Percentiles rank a stretch among this genome's conserved stretches.
These are phyloP conservation scores for Diachrysia chrysitis DNA, from an alignment of 2,888 invertebrate species.

Conservation along the genomic window DNA sequence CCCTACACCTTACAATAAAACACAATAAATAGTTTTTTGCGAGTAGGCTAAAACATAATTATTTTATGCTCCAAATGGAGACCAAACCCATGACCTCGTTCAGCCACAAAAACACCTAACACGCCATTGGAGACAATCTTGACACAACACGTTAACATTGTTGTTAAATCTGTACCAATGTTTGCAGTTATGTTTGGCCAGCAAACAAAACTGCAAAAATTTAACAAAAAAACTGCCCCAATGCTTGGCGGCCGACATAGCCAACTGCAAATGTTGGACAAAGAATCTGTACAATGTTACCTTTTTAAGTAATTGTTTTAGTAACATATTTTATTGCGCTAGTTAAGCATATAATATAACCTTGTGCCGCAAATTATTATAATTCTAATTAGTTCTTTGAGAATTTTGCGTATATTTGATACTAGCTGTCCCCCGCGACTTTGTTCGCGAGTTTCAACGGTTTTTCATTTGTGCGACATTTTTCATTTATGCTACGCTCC, in stretches of 20 bases:
- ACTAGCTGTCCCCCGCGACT: too few relatives aligned
- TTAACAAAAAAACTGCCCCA: background rate
- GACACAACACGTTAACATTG: background rate
- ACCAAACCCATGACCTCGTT: constrained; percentile 2
- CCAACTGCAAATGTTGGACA: background rate
- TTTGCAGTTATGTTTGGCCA: too few relatives aligned
- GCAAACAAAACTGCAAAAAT: background rate
- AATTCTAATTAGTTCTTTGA: constrained; percentile 27
- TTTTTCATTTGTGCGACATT: too few relatives aligned
- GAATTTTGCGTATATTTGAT: constrained; percentile 14
- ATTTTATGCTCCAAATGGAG: background rate
- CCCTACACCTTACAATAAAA: background rate
- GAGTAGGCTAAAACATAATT: background rate
- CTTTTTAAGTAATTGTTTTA: constrained; percentile 11
- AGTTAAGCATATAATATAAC: constrained; percentile 17
- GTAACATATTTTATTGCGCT: constrained; percentile 22
- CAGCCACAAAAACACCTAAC: background rate
- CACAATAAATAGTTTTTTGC: background rate
- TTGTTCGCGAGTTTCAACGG: too few relatives aligned
- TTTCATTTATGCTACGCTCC: too few relatives aligned
- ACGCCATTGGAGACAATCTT: background rate
- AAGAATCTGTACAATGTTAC: background rate
- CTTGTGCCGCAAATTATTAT: constrained; percentile 36
- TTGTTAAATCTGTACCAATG: background rate
- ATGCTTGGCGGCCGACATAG: background rate